Evolutionary conservation across 2,113 vertebrate species (phyloP).

Genomic region (Anoplopoma fimbria): DNA sequence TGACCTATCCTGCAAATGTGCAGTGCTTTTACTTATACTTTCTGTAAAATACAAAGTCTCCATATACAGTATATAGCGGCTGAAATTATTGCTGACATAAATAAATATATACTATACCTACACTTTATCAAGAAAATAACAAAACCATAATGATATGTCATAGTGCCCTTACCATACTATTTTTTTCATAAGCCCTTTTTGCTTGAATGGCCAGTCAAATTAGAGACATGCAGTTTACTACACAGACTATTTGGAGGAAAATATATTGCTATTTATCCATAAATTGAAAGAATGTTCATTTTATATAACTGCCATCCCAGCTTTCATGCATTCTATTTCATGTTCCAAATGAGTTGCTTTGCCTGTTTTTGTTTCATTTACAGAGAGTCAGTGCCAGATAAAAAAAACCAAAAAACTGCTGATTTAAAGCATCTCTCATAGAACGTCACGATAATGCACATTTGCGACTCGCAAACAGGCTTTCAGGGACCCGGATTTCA

Average conservation of each 20-base stretch:
- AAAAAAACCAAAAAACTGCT: neutral
- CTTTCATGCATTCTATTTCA: constrained; percentile 7
- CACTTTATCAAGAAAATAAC: neutral
- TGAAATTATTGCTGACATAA: constrained; percentile 7
- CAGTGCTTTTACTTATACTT: neutral
- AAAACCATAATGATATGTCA: neutral
- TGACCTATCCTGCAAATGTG: neutral
- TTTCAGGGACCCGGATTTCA: constrained; percentile 42
- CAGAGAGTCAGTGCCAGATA: constrained; percentile 12
- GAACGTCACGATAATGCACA: constrained; percentile 36
- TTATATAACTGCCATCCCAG: constrained; percentile 2
- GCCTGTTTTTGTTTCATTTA: constrained; percentile 30
- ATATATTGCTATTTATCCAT: neutral
- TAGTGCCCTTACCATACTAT: neutral
- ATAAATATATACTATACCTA: neutral
- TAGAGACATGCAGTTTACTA: neutral
- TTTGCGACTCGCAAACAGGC: constrained; percentile 29
- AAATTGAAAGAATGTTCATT: neutral
- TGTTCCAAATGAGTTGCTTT: constrained; percentile 15
- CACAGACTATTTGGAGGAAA: neutral
- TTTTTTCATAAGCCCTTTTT: neutral
- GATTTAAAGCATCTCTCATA: constrained; percentile 29
- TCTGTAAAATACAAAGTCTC: neutral
- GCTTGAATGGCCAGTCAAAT: neutral
- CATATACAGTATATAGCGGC: neutral